Base-by-base conservation (phyloP, 2,113 vertebrate species). In the Dicerorhinus sumatrensis region DNA sequence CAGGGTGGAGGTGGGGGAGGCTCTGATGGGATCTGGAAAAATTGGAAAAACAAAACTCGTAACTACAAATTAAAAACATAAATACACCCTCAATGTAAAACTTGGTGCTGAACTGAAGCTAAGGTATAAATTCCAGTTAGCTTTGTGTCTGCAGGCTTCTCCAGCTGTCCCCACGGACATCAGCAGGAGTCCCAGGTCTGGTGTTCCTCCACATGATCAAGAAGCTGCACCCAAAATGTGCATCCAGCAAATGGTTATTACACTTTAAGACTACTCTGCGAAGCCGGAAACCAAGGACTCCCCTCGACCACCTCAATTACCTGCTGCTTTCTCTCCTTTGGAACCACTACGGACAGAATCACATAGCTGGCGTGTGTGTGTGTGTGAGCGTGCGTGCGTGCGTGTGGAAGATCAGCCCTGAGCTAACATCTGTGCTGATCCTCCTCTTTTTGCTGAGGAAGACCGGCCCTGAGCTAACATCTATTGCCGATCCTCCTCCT, bases 61-160 rank as follows among this genome's bases (percentile, higher is more conserved):
- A 39, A 73, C 51, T 89, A 62, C 56, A 70, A 88, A 72, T 76
- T 67, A 63, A 79, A 84, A 91, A 91, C 73, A 23, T 13, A 84
- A 95, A 87, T 18, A 7, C 21, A 36, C 31, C 20, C 63, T 51
- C n/a, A 4, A 13, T 16, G 77, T 54, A 75, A 85, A 62, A 51
- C 16, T 3, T 36, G 60, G 85, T 56, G 42, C 62, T n/a, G 20
- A 56, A 23, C 11, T 0, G 42, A 67, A 69, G 75, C 91, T 25
- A 9, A 6, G 39, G 25, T 5, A 1, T 7, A 8, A 20, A 27
- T 17, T n/a, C 25, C 0, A 6, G 58, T 29, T 11, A 54, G 84
- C 75, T 46, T 4, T 12, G 51, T 2, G 39, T 54, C 42, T 56
- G 72, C 8, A n/a, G 42, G 20, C 25, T 33, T 20, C 60, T 1